Percentiles rank a stretch among this genome's conserved stretches.
phyloP scores from a whole-genome alignment of 2,888 invertebrate species.

The Hirtodrosophila duncani region DNA sequence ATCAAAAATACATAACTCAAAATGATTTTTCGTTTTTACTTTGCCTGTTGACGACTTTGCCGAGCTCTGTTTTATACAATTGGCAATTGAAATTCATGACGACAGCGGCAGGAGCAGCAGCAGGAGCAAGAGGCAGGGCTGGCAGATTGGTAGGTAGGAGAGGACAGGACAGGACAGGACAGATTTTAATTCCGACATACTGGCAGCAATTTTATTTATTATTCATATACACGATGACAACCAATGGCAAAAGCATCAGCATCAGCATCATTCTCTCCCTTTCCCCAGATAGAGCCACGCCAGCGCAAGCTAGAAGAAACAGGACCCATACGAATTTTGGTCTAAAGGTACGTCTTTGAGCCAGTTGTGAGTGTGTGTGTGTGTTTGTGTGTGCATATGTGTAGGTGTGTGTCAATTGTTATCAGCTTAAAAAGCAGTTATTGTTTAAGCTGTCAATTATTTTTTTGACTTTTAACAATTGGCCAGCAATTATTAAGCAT shows the following conservation, averaged over 20 bases:
- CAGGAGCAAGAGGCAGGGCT: too few relatives aligned
- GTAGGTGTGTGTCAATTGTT: conserved; percentile 18
- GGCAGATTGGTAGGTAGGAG: too few relatives aligned
- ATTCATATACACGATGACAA: conserved; percentile 20
- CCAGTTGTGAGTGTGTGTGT: too few relatives aligned
- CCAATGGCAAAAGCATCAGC: neutral
- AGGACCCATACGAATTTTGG: too few relatives aligned
- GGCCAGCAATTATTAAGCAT: neutral
- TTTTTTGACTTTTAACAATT: conserved; percentile 8
- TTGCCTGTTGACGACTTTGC: too few relatives aligned
- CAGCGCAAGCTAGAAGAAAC: too few relatives aligned
- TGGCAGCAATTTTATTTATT: conserved; percentile 29
- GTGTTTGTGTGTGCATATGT: too few relatives aligned
- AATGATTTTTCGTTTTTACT: neutral
- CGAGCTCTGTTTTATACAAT: conserved; percentile 7
- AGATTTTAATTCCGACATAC: conserved; percentile 31
- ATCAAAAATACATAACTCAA: neutral
- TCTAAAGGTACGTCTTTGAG: too few relatives aligned
- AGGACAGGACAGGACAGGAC: too few relatives aligned
- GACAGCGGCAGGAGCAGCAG: too few relatives aligned
- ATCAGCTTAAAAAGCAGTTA: conserved; percentile 58
- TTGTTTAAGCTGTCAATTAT: conserved; percentile 46
- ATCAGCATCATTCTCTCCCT: conserved; percentile 12
- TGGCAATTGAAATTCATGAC: conserved; percentile 44
- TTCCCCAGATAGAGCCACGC: neutral